Evolutionary conservation across 2,113 vertebrate species (phyloP).

Genomic region (Triplophysa tibetana): DNA sequence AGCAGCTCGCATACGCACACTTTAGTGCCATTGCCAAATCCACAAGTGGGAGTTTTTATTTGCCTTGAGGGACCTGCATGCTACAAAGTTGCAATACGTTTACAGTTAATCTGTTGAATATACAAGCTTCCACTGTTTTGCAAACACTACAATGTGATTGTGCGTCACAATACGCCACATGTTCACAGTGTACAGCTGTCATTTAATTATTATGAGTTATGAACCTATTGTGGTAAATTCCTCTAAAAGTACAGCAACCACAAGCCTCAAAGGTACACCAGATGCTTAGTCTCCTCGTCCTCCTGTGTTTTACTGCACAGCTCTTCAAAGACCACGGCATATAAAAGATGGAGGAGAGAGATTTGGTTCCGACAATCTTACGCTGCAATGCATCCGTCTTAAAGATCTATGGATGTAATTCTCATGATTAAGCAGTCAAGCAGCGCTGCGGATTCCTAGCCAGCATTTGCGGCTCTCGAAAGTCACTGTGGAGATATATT

Average conservation of each 20-base stretch:
- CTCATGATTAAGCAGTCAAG: constrained; percentile 51
- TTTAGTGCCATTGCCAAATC: not conserved
- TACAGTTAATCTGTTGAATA: not conserved
- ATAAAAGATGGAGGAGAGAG: constrained; percentile 10
- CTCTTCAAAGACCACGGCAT: not conserved
- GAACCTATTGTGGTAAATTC: not conserved
- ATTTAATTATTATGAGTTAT: not conserved
- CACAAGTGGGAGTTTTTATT: not conserved
- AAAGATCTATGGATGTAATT: constrained; percentile 43
- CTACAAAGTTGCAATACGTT: not conserved
- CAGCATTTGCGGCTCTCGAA: not conserved
- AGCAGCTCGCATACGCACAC: not conserved
- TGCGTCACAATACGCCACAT: not conserved
- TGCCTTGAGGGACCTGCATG: not conserved
- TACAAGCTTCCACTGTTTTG: not conserved
- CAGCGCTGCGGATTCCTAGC: constrained; percentile 18
- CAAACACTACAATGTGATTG: not conserved
- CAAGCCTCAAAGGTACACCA: not conserved
- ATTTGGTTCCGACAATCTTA: constrained; percentile 45
- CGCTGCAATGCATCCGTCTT: constrained; percentile 48
- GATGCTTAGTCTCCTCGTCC: not conserved
- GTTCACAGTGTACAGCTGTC: not conserved
- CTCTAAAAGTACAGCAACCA: not conserved
- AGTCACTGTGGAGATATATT: constrained; percentile 28
- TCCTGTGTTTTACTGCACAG: not conserved